These are phyloP conservation scores for Hippocampus barbouri DNA, from an alignment of 2,113 vertebrate species.

Conservation along the genomic window DNA sequence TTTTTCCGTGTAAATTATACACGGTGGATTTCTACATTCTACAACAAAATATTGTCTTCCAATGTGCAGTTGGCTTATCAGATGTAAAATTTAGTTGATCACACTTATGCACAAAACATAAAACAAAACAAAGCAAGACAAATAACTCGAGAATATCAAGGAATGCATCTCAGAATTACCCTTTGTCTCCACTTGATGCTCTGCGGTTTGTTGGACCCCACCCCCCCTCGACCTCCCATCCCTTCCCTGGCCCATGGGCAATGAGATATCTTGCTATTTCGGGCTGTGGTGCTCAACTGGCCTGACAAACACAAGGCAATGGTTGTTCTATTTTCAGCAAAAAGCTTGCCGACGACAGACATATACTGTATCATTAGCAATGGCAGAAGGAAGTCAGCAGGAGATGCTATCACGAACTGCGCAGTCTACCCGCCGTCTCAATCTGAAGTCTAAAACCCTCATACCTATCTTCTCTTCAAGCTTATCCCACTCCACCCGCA, in stretches of 20 bases:
- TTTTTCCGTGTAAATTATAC: background rate
- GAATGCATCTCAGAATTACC: constrained; percentile 27
- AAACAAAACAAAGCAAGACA: background rate
- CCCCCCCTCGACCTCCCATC: constrained; percentile 3
- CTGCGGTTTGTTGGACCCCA: constrained; percentile 15
- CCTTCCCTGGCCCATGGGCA: constrained; percentile 41
- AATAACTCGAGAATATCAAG: constrained; percentile 25
- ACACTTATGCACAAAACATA: background rate
- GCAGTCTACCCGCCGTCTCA: constrained; percentile 33
- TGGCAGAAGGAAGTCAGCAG: constrained; percentile 59
- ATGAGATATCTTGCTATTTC: constrained; percentile 65
- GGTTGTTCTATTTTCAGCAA: constrained; percentile 63
- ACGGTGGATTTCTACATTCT: background rate
- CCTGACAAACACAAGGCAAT: constrained; percentile 43
- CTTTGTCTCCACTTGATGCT: background rate
- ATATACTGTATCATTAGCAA: constrained; percentile 66
- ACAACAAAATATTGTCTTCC: constrained; percentile 3
- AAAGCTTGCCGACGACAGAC: constrained; percentile 34
- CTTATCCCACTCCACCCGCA: constrained; percentile 35
- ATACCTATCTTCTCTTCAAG: constrained; percentile 42
- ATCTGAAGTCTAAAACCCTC: constrained; percentile 27
- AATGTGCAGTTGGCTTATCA: background rate
- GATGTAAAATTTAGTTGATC: background rate
- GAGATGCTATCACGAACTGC: constrained; percentile 69
- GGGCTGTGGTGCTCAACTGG: constrained; percentile 38